Evolutionary conservation across 2,113 vertebrate species (phyloP).

Genomic region (Octodon degus): DNA sequence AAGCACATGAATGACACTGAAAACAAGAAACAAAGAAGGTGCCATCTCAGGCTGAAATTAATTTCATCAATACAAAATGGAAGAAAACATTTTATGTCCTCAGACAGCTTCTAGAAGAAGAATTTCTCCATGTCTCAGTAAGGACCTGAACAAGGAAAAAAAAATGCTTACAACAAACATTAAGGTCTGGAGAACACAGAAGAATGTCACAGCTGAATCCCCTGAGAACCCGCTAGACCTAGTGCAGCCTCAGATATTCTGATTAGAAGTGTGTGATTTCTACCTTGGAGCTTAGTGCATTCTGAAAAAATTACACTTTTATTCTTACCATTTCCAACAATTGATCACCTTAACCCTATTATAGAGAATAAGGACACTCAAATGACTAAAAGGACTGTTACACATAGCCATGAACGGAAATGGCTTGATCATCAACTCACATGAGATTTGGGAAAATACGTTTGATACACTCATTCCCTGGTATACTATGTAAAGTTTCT

Average conservation of each 20-base stretch:
- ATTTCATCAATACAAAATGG: conserved; percentile 7
- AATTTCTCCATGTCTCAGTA: conserved; percentile 8
- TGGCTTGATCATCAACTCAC: neutral
- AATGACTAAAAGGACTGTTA: conserved; percentile 46
- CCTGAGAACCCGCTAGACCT: neutral
- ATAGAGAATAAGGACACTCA: conserved; percentile 9
- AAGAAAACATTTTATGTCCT: neutral
- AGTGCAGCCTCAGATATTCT: conserved; percentile 3
- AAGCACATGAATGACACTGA: neutral
- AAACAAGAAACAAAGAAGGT: conserved; percentile 40
- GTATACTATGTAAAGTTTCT: neutral
- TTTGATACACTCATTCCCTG: neutral
- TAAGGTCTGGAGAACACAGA: conserved; percentile 8
- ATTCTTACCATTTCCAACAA: conserved; percentile 52
- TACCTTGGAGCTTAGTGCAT: conserved; percentile 42
- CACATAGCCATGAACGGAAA: conserved; percentile 2
- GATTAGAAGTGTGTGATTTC: neutral
- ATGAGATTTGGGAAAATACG: conserved; percentile 36
- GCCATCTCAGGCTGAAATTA: conserved; percentile 45
- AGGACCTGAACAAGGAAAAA: conserved; percentile 58
- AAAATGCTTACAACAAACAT: neutral
- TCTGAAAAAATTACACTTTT: conserved; percentile 50
- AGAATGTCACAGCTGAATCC: neutral
- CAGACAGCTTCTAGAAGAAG: conserved; percentile 33
- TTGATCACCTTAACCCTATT: conserved; percentile 57